Evolutionary conservation across 2,113 vertebrate genomes (phyloP).

Genomic region (Ciconia stormi): DNA sequence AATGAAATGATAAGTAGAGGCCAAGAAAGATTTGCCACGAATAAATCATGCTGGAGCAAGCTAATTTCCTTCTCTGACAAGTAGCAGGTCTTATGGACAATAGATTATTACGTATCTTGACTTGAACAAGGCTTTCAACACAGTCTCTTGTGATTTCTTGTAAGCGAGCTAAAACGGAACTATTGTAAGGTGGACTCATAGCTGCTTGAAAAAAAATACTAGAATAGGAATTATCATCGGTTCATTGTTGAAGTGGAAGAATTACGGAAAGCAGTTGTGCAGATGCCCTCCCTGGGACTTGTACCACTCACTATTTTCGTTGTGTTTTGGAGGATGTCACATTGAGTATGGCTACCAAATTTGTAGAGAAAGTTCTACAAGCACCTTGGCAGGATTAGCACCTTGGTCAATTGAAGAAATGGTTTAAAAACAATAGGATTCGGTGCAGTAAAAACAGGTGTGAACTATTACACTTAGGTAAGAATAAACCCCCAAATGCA

Average conservation of each 20-base stretch:
- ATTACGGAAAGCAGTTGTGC: not conserved
- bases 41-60: constrained; percentile 3
- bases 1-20: constrained; percentile 24
- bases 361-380: not conserved
- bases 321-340: not conserved
- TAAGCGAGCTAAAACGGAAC: not conserved
- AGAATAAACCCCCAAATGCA: not conserved
- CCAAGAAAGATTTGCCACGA: constrained; percentile 46
- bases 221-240: not conserved
- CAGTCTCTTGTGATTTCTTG: not conserved
- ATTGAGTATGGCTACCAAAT: not conserved
- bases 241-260: not conserved
- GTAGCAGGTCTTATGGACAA: constrained; percentile 11
- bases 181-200: not conserved
- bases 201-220: not conserved
- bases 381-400: not conserved
- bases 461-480: not conserved
- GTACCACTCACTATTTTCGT: not conserved
- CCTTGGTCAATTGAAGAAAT: not conserved
- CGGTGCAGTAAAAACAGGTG: not conserved
- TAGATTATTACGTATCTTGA: constrained; percentile 25
- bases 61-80: constrained; percentile 37
- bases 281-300: not conserved
- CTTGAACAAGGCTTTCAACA: not conserved
- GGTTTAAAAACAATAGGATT: not conserved